Evolutionary conservation across 1,140 invertebrate genomes (phyloP).

Genomic region (Protaetia brevitarsis): DNA sequence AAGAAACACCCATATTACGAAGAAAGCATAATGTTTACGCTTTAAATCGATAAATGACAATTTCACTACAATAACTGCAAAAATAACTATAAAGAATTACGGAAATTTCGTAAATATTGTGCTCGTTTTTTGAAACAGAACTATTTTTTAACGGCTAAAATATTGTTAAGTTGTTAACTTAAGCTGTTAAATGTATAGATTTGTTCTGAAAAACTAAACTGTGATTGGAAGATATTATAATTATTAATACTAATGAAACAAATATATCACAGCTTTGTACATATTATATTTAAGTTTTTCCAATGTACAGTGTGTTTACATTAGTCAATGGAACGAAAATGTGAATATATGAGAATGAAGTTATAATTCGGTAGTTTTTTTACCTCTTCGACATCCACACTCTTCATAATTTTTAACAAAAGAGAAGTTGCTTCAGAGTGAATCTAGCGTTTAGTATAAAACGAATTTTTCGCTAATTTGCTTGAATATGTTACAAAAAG

Average conservation of each 20-base stretch:
- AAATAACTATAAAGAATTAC: neutral
- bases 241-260: conserved; percentile 12
- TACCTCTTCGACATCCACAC: neutral
- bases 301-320: conserved; percentile 50
- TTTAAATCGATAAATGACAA: neutral
- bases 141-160: conserved; percentile 18
- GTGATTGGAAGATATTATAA: conserved; percentile 27
- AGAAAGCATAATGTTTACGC: conserved; percentile 15
- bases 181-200: conserved; percentile 20
- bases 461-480: too few species aligned
- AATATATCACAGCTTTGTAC: conserved; percentile 41
- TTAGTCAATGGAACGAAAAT: conserved; percentile 50
- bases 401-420: too few species aligned
- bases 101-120: conserved; percentile 25
- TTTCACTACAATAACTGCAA: neutral
- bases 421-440: too few species aligned
- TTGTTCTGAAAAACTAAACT: conserved; percentile 23
- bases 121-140: conserved; percentile 27
- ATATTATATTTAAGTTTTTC: conserved; percentile 45
- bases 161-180: conserved; percentile 28
- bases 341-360: conserved; percentile 51
- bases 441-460: too few species aligned
- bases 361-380: conserved; percentile 29
- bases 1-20: conserved; percentile 6
- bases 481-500: too few species aligned